These are phyloP conservation scores for Colossoma macropomum DNA, from an alignment of 2,113 vertebrate genomes.

Conservation along the genomic window DNA sequence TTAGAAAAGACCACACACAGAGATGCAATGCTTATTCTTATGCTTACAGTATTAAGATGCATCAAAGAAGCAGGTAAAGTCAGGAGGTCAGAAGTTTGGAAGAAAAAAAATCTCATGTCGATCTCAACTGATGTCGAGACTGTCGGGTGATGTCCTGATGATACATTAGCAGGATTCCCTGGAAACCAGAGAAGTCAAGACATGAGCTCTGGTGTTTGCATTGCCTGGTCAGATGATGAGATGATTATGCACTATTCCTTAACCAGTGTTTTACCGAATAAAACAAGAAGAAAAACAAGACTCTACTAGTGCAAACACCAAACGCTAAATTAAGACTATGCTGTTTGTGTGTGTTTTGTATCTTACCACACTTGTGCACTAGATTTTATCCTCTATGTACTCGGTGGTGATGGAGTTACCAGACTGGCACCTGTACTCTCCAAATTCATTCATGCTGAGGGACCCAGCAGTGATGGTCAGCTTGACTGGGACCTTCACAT, in stretches of 20 bases:
- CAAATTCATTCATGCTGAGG: neutral
- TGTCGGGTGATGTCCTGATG: neutral
- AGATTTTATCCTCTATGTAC: slow-evolving; percentile 16
- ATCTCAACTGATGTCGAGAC: neutral
- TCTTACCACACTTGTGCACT: neutral
- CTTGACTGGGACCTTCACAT: slow-evolving; percentile 21
- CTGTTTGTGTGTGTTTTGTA: neutral
- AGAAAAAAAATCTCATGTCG: neutral
- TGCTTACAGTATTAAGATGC: too few species aligned
- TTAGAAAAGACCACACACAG: too few species aligned
- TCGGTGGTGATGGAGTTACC: neutral
- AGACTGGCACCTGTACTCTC: neutral
- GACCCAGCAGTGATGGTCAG: slow-evolving; percentile 12
- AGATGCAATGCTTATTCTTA: too few species aligned
- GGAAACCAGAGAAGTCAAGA: neutral
- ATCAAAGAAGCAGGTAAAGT: too few species aligned
- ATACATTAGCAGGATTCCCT: neutral
- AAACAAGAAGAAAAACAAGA: too few species aligned
- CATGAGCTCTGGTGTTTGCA: neutral
- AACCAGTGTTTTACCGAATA: too few species aligned
- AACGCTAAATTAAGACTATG: too few species aligned
- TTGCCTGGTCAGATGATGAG: too few species aligned
- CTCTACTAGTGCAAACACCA: too few species aligned
- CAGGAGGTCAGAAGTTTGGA: too few species aligned
- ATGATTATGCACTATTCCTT: too few species aligned